Base-by-base conservation (phyloP, 2,797 vertebrate genomes). In the Sebastiscus tertius region DNA sequence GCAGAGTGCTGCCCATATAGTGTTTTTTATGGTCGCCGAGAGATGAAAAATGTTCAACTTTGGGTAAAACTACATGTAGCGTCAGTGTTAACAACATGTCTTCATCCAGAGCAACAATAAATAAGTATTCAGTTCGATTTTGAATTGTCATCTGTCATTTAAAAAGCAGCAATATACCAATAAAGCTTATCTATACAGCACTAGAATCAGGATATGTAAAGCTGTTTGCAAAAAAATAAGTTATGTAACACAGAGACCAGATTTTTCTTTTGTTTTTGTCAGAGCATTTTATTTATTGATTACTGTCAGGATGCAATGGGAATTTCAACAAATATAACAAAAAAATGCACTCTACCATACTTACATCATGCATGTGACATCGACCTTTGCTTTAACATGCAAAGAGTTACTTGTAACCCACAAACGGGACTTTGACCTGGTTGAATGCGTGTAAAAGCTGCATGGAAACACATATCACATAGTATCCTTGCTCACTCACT, bases 371-470 rank as follows among this genome's bases (percentile, higher is more conserved):
- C 16, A 16, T 36, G 34, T 26, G 27, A 7, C 10, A 26, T 39
- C 10, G 4, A 58, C 54, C 68, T 33, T 68, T 24, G 24, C 24
- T 24, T 24, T 24, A 24, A 24, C 2, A 24, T 1, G 24, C 24
- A 24, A 24, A 24, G 24, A 61, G 27, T 26, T 4, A 74, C 5
- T 13, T 55, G 1, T 70, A 8, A 67, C 20, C 42, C 13, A 75
- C 65, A 14, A 24, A 1, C 16, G 80, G 68, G 77, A 93, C 90
- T 91, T 88, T 83, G 77, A 13, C 26, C 80, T 3, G 1, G 36
- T 1, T 8, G 11, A 16, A 26, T 10, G 4, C 65, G 6, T 62
- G 5, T 63, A 29, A 74, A 66, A 18, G 6, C 11, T 13, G 4
- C 16, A 14, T 66, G 4, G 3, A 70, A 80, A 33, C 42, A 42